Conservation (phyloP, 1,140 invertebrate species). For the Rhagoletis zephyria region DNA sequence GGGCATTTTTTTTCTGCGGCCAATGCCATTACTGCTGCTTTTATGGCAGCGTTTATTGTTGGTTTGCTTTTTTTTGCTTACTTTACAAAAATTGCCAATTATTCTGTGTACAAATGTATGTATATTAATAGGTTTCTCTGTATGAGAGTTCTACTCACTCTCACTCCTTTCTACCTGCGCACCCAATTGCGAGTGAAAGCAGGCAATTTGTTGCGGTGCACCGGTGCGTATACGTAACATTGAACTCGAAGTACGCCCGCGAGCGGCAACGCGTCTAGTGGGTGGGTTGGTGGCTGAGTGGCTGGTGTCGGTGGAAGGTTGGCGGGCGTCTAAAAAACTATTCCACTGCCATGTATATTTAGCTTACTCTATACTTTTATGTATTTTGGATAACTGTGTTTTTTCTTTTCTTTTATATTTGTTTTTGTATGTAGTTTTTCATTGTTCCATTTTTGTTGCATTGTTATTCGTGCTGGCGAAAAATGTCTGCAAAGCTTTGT, state of each 20-base stretch:
- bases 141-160: too few relatives aligned
- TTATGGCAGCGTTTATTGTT: not conserved
- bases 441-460: too few relatives aligned
- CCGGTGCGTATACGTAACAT: constrained; percentile 47
- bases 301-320: too few relatives aligned
- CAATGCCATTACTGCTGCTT: too few relatives aligned
- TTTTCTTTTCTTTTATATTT: not conserved
- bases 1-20: not conserved
- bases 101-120: constrained; percentile 26
- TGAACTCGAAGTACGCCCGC: not conserved
- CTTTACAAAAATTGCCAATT: not conserved
- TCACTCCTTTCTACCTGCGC: too few relatives aligned
- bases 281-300: too few relatives aligned
- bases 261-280: not conserved
- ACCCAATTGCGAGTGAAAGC: not conserved
- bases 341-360: too few relatives aligned
- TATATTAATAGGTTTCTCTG: constrained; percentile 15
- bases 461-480: not conserved
- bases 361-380: constrained; percentile 4
- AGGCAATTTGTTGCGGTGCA: not conserved
- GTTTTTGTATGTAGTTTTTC: too few relatives aligned
- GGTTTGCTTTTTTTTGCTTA: not conserved
- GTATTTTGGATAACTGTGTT: not conserved
- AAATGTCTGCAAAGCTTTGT: constrained; percentile 8
- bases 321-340: too few relatives aligned